Base-by-base conservation (phyloP, 2,113 vertebrate genomes). In the Mus spicilegus region DNA sequence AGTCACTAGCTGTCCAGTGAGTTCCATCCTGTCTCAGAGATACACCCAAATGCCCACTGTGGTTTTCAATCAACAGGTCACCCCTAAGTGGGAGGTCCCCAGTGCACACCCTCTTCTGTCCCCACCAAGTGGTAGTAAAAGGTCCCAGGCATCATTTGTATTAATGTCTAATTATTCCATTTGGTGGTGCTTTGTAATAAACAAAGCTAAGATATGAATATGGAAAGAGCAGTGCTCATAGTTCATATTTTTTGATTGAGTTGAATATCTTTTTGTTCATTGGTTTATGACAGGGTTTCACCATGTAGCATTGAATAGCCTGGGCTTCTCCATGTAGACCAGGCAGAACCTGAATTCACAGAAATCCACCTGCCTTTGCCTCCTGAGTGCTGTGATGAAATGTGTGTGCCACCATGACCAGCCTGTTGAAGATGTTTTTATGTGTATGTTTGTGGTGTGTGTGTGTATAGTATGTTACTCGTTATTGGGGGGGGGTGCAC, bases 51-150 rank as follows among this genome's bases (percentile, higher is more conserved):
- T 5, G 58, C 12, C 51, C 42, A 13, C 28, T n/a, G 30, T 3
- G n/a, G 9, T 22, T 28, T 70, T 2, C 2, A 4, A 8, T 54
- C 0, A 14, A 16, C 4, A 10, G 58, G 3, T 33, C 1, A 2
- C 20, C 78, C 80, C 69, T 14, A 61, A 26, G 69, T 13, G 28
- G 28, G 16, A 54, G 58, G 51, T 24, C 22, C 7, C 46, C 8
- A 49, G 90, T 11, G 56, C 11, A 36, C 2, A 2, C 42, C 75
- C 13, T 19, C 10, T 70, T 90, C 56, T 20, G 11, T 22, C 42
- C 13, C n/a, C 16, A 46, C 1, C 58, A 49, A 30, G 58, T n/a
- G 22, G 20, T 14, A 9, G 3, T 28, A 20, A 3, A 6, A 3
- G 14, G 82, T 49, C 13, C 75, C 5, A 36, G 46, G 70, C 22